Evolutionary conservation across 1,140 invertebrate species (phyloP), one percentile per base, ranked within the genome.

Genomic region (Trissolcus basalis): DNA sequence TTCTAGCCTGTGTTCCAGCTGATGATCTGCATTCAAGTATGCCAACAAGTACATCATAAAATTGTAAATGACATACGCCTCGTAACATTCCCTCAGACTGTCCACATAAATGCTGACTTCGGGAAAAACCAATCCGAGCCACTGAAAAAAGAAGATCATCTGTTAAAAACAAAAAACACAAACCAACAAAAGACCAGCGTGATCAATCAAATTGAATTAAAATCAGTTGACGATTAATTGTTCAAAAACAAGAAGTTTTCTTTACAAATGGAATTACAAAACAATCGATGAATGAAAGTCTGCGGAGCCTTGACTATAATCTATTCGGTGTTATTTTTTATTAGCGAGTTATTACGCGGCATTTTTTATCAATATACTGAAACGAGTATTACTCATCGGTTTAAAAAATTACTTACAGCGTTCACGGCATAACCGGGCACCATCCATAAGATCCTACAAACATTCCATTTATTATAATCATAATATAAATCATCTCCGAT

Each of bases 51-150:
- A 98, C 83, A 94, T 95, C 96, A 98, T 97, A 83, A 98, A 98
- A 89, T 97, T 98, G 83, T 98, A 98, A 80, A 99, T 98, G 0
- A 98, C 97, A 91, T 97, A 98, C 9, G 94, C 94, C 89, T 98
- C 97, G 84, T 98, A 98, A 85, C 96, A 98, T 90, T 98, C 97
- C 86, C 97, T 90, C 19, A 96, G 85, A 78, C 95, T 96, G 83
- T 98, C 96, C 81, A 98, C 91, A 83, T 98, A 98, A 64, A 98
- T 96, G 13, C 95, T 95, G 71, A 93, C 92, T 77, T 92, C 89
- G 13, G 96, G 95, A 88, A 95, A 95, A 19, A 94, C 89, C 44
- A 96, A 85, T 44, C 94, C 94, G 69, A 96, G 89, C 94, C 94
- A 96, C 94, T 96, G 53, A 64, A 77, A 78, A 61, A 1, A 3